Evolutionary conservation across 1,140 invertebrate species (phyloP), one percentile per base, ranked within the genome.

Genomic region (Drosophila orena): DNA sequence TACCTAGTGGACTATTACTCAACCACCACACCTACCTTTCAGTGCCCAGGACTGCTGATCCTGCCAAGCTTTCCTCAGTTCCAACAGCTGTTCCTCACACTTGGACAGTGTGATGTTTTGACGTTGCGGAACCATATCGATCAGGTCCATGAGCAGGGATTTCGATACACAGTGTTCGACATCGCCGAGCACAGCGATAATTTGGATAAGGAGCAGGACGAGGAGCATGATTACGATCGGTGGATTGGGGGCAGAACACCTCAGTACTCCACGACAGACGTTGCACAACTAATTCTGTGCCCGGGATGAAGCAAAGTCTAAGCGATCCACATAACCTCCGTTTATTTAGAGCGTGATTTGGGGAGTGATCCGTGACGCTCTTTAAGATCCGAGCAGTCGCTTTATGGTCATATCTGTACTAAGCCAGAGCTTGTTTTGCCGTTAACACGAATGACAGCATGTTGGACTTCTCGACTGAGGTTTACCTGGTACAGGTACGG

Each of bases 11-110:
- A 14, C 10, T 14, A 14, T 38, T 14, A n/a, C 1, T 0, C 12
- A 38, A 1, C 2, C 6, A 6, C 2, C 5, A 2, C 5, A n/a
- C 6, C 5, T 37, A 83, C 79, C 79, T 44, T 78, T 83, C 1
- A 83, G 11, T 0, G 75, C 79, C 79, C 79, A 83, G n/a, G 47
- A 15, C 0, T 54, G 27, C 5, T 37, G 34, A 2, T 59, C 8
- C 12, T 65, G 38, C 47, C 56, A 59, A 15, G 46, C 75, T 8
- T 20, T 4, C 1, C 42, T 34, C 14, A 83, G 27, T n/a, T 22
- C 11, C 8, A 35, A 12, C 3, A 83, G 52, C 40, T 83, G 46
- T 14, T 61, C 24, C 17, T 49, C 56, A 20, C 79, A 83, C 2
- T 15, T 12, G 22, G 65, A 54, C 10, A 17, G 11, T 0, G 61